Evolutionary conservation across 2,797 vertebrate genomes (phyloP), one percentile per base, ranked within the genome.

Genomic region (Tolypeutes matacus): DNA sequence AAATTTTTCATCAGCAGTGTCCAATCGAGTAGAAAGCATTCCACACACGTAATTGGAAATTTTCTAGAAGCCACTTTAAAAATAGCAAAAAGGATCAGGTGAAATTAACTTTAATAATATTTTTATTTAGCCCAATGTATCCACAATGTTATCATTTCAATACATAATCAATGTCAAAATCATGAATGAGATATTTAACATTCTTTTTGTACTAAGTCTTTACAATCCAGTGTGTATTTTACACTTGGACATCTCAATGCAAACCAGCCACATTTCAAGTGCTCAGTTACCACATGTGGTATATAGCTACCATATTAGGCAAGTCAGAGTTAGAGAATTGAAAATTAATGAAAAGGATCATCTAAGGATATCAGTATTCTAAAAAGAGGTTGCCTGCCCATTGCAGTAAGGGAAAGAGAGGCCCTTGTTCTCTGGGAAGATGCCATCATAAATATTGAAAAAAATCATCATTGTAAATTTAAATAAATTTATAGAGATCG

Each of bases 101-200:
- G 14, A 87, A 67, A 58, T 93, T 72, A 46, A 39, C 46, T 91
- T 89, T 72, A 70, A 62, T 72, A 62, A 56, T 56, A 62, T 77
- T 60, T 93, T 60, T 34, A 77, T 53, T n/a, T 67, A 72, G 36
- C 70, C 18, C 75, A 65, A 1, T 64, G 12, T 60, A 92, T 76
- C 39, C 20, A 90, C 94, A 94, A 67, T 70, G 70, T 51, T 36
- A 39, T 82, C 51, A 60, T 90, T 92, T 88, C 49, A 81, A 39
- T 23, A 69, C 64, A 7, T 29, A 73, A 78, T 78, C 86, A 86
- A 46, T 36, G 29, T 64, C 53, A 86, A 65, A 62, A 81, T 23
- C 20, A 81, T 75, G 34, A 82, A 15, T 65, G 7, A 85, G 31
- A 34, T 49, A 36, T 81, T 77, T 94, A 39, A 53, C 51, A 42